phyloP scores from a whole-genome alignment of 2,888 invertebrate genomes.

The Isoperla grammatica region DNA sequence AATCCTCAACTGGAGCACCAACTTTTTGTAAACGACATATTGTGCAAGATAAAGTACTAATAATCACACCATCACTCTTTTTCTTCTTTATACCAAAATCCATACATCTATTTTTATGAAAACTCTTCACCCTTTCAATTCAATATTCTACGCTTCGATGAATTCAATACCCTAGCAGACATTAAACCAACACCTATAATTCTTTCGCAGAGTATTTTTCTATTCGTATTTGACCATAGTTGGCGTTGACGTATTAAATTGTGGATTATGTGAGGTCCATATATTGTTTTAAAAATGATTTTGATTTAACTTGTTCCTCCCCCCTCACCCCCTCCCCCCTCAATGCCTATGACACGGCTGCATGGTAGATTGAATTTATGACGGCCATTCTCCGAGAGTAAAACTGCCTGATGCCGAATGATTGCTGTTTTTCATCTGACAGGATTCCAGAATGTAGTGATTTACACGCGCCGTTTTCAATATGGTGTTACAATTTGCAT shows the following conservation, averaged over 20 bases:
- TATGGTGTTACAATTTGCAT: constrained; percentile 1
- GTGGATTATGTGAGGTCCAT: constrained; percentile 1
- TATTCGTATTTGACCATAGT: not conserved
- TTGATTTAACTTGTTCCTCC: constrained; percentile 2
- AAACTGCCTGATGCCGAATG: not conserved
- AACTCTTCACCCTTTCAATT: not conserved
- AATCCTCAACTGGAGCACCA: too few relatives aligned
- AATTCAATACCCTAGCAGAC: not conserved
- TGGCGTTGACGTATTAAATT: constrained; percentile 8
- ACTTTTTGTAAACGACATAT: too few relatives aligned
- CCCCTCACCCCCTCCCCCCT: not conserved
- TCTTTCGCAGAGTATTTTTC: not conserved
- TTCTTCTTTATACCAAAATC: too few relatives aligned
- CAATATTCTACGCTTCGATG: not conserved
- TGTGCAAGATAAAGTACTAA: too few relatives aligned
- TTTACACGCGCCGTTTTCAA: constrained; percentile 12
- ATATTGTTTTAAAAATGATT: not conserved
- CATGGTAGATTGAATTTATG: constrained; percentile 4
- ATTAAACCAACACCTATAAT: not conserved
- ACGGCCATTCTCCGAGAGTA: not conserved
- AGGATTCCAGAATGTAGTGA: not conserved
- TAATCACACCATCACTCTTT: too few relatives aligned
- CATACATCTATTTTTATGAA: too few relatives aligned
- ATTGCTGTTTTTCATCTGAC: not conserved
- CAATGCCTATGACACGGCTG: not conserved